These are phyloP conservation scores for Hippocampus mohnikei DNA, from an alignment of 2,113 vertebrate species.

Conservation along the genomic window DNA sequence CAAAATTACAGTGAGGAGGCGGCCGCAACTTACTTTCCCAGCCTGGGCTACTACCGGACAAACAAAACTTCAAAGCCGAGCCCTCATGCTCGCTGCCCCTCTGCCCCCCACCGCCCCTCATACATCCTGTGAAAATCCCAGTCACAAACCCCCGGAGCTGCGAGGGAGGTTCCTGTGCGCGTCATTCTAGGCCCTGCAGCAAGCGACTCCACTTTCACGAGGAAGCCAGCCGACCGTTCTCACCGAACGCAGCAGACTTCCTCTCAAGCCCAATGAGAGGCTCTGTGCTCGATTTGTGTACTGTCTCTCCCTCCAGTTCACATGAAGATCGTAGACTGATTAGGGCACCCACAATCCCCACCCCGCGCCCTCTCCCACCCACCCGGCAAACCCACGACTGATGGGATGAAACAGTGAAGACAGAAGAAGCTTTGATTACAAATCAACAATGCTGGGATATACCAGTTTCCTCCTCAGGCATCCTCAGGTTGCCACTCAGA, in stretches of 20 bases:
- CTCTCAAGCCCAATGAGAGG: slow-evolving; percentile 39
- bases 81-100: slow-evolving; percentile 39
- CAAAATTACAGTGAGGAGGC: slow-evolving; percentile 8
- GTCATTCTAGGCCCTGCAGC: slow-evolving; percentile 44
- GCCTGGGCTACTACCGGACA: slow-evolving; percentile 78
- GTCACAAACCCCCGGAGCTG: slow-evolving; percentile 43
- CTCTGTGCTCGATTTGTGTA: slow-evolving; percentile 18
- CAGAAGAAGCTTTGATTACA: slow-evolving; percentile 28
- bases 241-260: slow-evolving; percentile 64
- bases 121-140: slow-evolving; percentile 74
- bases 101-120: slow-evolving; percentile 48
- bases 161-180: slow-evolving; percentile 56
- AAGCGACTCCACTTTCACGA: slow-evolving; percentile 63
- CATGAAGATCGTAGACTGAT: slow-evolving; percentile 20
- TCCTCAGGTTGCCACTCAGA: slow-evolving; percentile 30
- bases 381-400: neutral
- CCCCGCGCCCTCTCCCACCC: neutral
- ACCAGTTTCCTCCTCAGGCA: slow-evolving; percentile 22
- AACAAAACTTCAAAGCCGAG: slow-evolving; percentile 87
- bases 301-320: slow-evolving; percentile 15
- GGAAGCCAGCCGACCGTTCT: slow-evolving; percentile 52
- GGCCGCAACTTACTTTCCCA: slow-evolving; percentile 77
- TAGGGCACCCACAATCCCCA: neutral
- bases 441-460: slow-evolving; percentile 22
- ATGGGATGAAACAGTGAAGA: slow-evolving; percentile 15